phyloP scores from a whole-genome alignment of 2,797 vertebrate species.

The Epinephelus awoara region DNA sequence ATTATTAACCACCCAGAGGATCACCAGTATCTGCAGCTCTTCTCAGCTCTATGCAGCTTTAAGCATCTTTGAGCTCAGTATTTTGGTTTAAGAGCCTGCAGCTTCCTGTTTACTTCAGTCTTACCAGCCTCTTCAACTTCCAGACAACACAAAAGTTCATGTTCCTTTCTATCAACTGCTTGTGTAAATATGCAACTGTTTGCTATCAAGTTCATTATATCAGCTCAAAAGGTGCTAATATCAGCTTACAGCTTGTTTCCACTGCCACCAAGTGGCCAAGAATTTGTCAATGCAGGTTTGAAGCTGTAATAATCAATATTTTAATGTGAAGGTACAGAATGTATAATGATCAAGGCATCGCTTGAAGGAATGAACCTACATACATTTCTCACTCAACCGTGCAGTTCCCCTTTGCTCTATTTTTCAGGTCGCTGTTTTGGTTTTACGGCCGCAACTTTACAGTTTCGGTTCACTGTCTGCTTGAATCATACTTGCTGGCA shows the following conservation, averaged over 20 bases:
- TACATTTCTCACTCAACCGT: neutral
- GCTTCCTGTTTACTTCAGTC: neutral
- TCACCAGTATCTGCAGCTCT: neutral
- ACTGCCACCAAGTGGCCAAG: neutral
- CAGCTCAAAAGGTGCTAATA: neutral
- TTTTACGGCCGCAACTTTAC: neutral
- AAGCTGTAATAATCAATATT: neutral
- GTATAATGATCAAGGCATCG: slow-evolving; percentile 1
- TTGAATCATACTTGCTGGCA: no score
- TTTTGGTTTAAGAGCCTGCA: neutral
- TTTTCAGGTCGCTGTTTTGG: neutral
- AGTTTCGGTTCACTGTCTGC: neutral
- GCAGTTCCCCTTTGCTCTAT: neutral
- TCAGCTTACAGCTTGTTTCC: neutral
- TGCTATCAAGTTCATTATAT: neutral
- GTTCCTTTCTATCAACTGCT: neutral
- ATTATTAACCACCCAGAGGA: neutral
- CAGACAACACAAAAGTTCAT: neutral
- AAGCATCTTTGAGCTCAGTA: neutral
- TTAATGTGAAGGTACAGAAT: neutral
- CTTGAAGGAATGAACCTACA: neutral
- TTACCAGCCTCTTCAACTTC: neutral
- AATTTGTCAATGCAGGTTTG: neutral
- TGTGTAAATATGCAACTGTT: neutral
- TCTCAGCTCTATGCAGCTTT: neutral